phyloP scores from a whole-genome alignment of 2,797 vertebrate genomes.

The Parauchenoglanis punctatus region DNA sequence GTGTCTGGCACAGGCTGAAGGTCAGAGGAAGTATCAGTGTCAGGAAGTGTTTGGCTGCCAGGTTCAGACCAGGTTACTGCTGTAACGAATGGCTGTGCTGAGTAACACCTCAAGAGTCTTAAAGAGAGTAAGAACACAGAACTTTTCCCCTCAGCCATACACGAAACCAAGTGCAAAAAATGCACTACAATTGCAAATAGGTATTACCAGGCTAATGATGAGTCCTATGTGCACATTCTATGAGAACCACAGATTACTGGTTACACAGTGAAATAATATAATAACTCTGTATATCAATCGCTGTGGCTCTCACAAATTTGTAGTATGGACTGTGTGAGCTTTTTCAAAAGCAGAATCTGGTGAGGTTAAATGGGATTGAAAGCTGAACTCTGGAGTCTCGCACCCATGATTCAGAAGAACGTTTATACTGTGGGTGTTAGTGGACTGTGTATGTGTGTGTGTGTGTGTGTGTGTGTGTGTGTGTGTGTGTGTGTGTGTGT shows the following conservation, averaged over 20 bases:
- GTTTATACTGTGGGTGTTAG: neutral
- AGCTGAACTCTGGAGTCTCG: neutral
- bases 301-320: conserved; percentile 12
- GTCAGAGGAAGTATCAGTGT: conserved; percentile 89
- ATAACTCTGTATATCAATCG: conserved; percentile 39
- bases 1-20: conserved; percentile 77
- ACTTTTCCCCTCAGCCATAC: conserved; percentile 12
- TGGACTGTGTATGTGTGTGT: neutral
- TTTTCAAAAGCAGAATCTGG: neutral
- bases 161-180: conserved; percentile 19
- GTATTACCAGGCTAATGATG: conserved; percentile 4
- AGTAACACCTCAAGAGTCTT: conserved; percentile 78
- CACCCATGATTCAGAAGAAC: neutral
- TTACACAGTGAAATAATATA: conserved; percentile 31
- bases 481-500: conserved; percentile 1
- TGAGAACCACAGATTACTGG: conserved; percentile 58
- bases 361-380: neutral
- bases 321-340: neutral
- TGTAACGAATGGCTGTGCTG: conserved; percentile 78
- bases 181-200: conserved; percentile 2
- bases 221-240: conserved; percentile 46
- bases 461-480: no score
- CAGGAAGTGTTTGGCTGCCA: conserved; percentile 82
- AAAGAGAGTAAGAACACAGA: conserved; percentile 65
- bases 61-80: conserved; percentile 78